Evolutionary conservation across 2,888 invertebrate genomes (phyloP), one percentile per base, ranked within the genome.

Genomic region (Dioctria linearis): DNA sequence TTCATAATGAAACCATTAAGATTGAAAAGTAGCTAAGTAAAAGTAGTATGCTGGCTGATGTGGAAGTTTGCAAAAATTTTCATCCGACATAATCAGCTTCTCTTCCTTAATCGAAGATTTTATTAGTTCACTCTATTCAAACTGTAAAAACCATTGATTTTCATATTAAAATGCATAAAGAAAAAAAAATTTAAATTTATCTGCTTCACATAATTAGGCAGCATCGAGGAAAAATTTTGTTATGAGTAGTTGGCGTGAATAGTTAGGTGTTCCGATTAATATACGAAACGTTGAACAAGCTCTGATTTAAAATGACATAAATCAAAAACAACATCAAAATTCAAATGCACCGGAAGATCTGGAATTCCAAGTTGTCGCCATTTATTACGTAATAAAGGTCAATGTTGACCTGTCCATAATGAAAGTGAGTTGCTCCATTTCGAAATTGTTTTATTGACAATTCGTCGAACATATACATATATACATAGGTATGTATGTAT

Each of bases 391-490:
- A 39, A 61, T 39, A 39, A 73, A 73, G 57, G 57, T 73, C 73
- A 73, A 73, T 59, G 73, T 59, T 73, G 73, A 73, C 57, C 57
- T 25, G 25, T 73, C 57, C 73, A 73, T 57, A 73, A 42, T 57
- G 73, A 73, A 73, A 73, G 73, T 25, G 25, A 25, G 0, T 59
- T 40, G 57, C 57, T 42, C 59, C 40, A 42, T 59, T 73, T 73
- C 42, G 25, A 57, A 73, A 73, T 73, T 8, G 54, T 4, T 11
- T 54, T 6, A 46, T 46, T 9, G 49, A 6, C 49, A 46, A 46
- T 46, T 25, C 25, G 25, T 25, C 25, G 25, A 25, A 2, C 25
- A 25, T 2, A n/a, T n/a, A n/a, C n/a, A n/a, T n/a, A n/a, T n/a
- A n/a, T n/a, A n/a, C n/a, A n/a, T n/a, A n/a, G n/a, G n/a, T n/a